Conservation (phyloP, 2,797 vertebrate species). For the Macropodus opercularis region DNA sequence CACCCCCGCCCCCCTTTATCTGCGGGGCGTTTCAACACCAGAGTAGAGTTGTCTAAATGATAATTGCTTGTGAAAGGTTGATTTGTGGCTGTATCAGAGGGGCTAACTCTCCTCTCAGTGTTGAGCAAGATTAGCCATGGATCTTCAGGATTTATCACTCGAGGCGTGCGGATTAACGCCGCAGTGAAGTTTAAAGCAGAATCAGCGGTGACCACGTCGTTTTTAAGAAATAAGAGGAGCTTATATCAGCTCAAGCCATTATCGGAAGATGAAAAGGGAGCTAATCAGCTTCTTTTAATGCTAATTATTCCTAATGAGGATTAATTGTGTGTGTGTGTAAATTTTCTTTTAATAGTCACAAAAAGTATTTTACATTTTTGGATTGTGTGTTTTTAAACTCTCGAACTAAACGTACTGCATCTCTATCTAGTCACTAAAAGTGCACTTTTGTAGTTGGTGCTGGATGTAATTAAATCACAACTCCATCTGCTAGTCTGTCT, state of each 20-base stretch:
- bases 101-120: conserved; percentile 80
- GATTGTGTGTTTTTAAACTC: not conserved
- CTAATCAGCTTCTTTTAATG: conserved; percentile 81
- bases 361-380: conserved; percentile 15
- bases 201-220: conserved; percentile 74
- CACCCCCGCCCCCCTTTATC: conserved; percentile 53
- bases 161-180: conserved; percentile 85
- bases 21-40: conserved; percentile 60
- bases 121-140: conserved; percentile 85
- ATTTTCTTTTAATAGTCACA: conserved; percentile 27
- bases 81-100: conserved; percentile 83
- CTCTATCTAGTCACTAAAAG: conserved; percentile 13
- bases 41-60: conserved; percentile 81
- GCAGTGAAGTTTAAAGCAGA: conserved; percentile 84
- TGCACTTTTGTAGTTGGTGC: conserved; percentile 21
- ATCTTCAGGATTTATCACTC: conserved; percentile 88
- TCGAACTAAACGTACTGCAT: not conserved
- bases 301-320: conserved; percentile 81
- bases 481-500: conserved; percentile 55
- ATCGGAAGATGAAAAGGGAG: conserved; percentile 75
- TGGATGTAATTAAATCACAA: conserved; percentile 66
- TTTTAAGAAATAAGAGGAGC: conserved; percentile 66
- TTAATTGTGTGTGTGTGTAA: conserved; percentile 79
- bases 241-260: conserved; percentile 76
- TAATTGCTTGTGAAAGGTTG: conserved; percentile 86